Evolutionary conservation across 2,888 invertebrate genomes (phyloP).

Genomic region (Byasa hedistus): DNA sequence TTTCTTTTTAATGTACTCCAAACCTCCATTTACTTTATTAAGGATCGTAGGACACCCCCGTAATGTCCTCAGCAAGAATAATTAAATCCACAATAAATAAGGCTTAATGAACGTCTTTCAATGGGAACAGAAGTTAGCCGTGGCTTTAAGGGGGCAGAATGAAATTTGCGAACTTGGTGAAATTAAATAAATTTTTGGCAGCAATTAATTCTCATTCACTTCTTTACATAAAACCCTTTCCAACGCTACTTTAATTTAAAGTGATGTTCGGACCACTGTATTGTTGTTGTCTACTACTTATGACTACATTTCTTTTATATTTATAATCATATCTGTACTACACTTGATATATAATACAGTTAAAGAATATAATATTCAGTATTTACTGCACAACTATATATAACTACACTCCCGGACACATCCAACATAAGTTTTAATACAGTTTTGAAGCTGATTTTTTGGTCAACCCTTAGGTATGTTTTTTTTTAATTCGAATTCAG

Average conservation of each 20-base stretch:
- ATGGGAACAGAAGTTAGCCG: constrained; percentile 30
- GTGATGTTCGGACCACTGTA: neutral
- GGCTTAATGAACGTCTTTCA: constrained; percentile 30
- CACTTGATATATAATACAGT: too few species aligned
- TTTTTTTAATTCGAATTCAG: too few species aligned
- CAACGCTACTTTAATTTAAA: constrained; percentile 7
- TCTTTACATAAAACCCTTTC: constrained; percentile 24
- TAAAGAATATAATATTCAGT: too few species aligned
- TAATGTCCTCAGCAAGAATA: constrained; percentile 23
- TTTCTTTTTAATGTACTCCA: constrained; percentile 7
- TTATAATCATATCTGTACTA: neutral
- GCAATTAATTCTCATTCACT: constrained; percentile 28
- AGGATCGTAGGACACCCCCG: constrained; percentile 15
- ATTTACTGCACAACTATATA: too few species aligned
- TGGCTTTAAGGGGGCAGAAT: constrained; percentile 25
- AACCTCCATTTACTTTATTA: constrained; percentile 17
- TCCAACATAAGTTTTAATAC: too few species aligned
- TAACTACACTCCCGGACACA: too few species aligned
- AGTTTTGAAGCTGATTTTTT: too few species aligned
- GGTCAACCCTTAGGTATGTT: too few species aligned
- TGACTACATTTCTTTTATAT: neutral
- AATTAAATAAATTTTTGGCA: constrained; percentile 28
- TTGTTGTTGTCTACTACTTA: too few species aligned
- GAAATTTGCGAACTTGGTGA: constrained; percentile 29
- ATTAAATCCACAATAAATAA: constrained; percentile 31